These are phyloP conservation scores for Bombus confusus DNA, from an alignment of 1,140 invertebrate genomes.

Conservation along the genomic window DNA sequence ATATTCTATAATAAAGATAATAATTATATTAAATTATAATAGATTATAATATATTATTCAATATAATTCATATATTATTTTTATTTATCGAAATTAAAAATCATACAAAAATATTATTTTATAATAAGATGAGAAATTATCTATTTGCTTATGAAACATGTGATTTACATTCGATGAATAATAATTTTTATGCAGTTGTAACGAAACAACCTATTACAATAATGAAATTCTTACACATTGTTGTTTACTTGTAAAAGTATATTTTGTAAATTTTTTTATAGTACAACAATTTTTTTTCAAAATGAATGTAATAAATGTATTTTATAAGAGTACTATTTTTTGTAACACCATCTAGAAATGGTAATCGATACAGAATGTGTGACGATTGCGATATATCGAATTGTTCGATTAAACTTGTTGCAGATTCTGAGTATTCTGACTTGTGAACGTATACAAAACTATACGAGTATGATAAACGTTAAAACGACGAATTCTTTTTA, in stretches of 20 bases:
- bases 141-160: not conserved
- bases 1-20: not conserved
- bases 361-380: conserved; percentile 18
- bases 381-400: conserved; percentile 19
- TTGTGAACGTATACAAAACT: not conserved
- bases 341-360: not conserved
- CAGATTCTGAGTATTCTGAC: not conserved
- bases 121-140: not conserved
- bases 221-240: not conserved
- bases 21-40: not conserved
- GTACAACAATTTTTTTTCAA: not conserved
- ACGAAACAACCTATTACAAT: not conserved
- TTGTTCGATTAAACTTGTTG: conserved; percentile 16
- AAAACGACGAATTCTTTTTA: not conserved
- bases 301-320: not conserved
- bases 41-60: not conserved
- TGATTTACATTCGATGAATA: not conserved
- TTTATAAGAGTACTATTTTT: not conserved
- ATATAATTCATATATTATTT: not conserved
- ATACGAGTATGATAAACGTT: not conserved
- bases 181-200: not conserved
- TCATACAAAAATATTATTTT: not conserved
- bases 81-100: not conserved
- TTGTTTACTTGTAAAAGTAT: too few species aligned
- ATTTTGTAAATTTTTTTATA: not conserved